A percentile compares a stretch with the other conserved stretches of the same genome.
Conservation (phyloP, 2,113 vertebrate species). For the Pycnonotus jocosus region DNA sequence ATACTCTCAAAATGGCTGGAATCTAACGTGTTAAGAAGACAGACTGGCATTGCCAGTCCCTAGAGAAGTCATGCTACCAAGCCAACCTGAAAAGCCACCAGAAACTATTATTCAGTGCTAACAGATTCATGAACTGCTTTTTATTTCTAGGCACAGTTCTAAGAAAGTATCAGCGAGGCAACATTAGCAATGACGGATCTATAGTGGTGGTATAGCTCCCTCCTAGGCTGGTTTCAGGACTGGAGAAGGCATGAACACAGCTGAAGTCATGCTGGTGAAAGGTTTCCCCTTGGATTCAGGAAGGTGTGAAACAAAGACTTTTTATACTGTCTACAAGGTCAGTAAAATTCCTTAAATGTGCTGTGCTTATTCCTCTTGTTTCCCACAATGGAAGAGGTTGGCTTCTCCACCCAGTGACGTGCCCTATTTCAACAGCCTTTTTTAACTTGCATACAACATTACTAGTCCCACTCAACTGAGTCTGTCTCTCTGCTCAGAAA, state of each 20-base stretch:
- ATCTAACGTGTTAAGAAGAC: neutral
- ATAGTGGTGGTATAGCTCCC: neutral
- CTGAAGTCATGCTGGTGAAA: neutral
- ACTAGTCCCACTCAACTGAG: neutral
- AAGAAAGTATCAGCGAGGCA: neutral
- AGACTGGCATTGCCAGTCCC: neutral
- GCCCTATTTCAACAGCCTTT: neutral
- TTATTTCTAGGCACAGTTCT: neutral
- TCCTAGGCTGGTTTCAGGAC: neutral
- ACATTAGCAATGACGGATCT: neutral
- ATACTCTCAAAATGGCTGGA: neutral
- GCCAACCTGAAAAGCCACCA: neutral
- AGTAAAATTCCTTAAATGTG: neutral
- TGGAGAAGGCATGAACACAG: neutral
- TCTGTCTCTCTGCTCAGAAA: neutral
- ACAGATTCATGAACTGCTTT: neutral
- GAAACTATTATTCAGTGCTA: neutral
- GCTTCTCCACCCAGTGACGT: neutral
- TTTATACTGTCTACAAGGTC: neutral
- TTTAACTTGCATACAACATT: neutral
- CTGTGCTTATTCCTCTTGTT: neutral
- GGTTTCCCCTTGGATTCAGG: neutral
- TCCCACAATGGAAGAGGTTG: neutral
- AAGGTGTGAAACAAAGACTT: neutral
- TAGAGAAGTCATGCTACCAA: neutral